phyloP scores from a whole-genome alignment of 2,888 invertebrate species.

The Drosophila emarginata region DNA sequence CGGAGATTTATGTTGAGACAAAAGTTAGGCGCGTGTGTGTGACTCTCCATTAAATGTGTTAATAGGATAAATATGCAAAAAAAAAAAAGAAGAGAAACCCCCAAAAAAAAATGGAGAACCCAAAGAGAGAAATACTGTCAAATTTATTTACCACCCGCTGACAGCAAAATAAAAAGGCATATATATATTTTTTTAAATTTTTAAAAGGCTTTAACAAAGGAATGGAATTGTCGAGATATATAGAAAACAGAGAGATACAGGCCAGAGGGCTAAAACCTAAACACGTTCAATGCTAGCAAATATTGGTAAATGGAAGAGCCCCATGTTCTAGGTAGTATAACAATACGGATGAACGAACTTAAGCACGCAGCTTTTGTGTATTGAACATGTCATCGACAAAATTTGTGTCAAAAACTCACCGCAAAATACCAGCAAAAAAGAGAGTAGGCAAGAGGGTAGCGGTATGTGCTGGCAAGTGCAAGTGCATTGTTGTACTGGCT shows the following conservation, averaged over 20 bases:
- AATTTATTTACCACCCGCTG: conserved; percentile 51
- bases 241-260: conserved; percentile 13
- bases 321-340: conserved; percentile 36
- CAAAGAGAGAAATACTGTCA: conserved; percentile 31
- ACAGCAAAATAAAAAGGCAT: conserved; percentile 1
- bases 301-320: conserved; percentile 35
- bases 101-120: conserved; percentile 16
- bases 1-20: conserved; percentile 71
- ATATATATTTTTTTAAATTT: not conserved
- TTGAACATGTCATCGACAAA: conserved; percentile 75
- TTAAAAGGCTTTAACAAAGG: not conserved
- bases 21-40: conserved; percentile 65
- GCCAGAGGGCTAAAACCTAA: conserved; percentile 37
- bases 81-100: conserved; percentile 23
- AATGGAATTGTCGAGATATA: not conserved
- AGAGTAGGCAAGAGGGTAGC: not conserved
- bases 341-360: conserved; percentile 58
- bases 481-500: conserved; percentile 15
- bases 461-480: conserved; percentile 33
- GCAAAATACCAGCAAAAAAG: conserved; percentile 45
- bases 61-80: conserved; percentile 65
- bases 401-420: conserved; percentile 71
- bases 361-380: conserved; percentile 75
- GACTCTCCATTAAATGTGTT: conserved; percentile 73
- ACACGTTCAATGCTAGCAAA: conserved; percentile 66